Base-by-base conservation (phyloP, 2,113 vertebrate genomes). In the Mesoclemmys tuberculata region DNA sequence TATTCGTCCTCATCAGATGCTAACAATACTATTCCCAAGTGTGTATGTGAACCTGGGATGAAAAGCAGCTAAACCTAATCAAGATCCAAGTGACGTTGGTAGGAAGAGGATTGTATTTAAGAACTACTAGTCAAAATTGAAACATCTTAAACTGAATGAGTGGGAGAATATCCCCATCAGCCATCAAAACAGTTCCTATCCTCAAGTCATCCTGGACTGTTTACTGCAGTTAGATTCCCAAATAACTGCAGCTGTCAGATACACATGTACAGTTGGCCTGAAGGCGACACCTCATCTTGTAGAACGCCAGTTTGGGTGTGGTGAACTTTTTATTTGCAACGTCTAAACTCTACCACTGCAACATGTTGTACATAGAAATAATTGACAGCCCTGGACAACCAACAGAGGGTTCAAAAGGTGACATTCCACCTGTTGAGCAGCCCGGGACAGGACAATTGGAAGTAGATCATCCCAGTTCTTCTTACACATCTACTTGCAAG, bases 341-440 rank as follows among this genome's bases (percentile, higher is more conserved):
- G 35, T 64, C 14, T 2, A 74, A 80, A 41, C 54, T 91, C 85
- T 38, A 51, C 10, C 81, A 24, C 44, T 71, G 3, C 80, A 82
- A 89, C 93, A 56, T 71, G 48, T 46, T 4, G 0, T 21, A 5
- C 46, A 71, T 56, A 85, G 83, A 87, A 1, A 0, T 0, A 68
- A 68, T 13, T 26, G 26, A 26, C 85, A 91, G 27, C 27, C 38
- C 26, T 80, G 84, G 81, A 84, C 93, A 92, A 85, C 5, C 6
- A 49, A 13, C 24, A 54, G 48, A 81, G 71, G 19, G 79, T 35
- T 93, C 54, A 35, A 82, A n/a, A 89, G 81, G 54, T 91, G 26
- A 91, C 90, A 93, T 92, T 29, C 18, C 51, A 80, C n/a, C 77
- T 94, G 18, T 93, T 61, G 64, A 92, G 35, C 4, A 68, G 75